A percentile compares a stretch with the other conserved stretches of the same genome.
Evolutionary conservation across 2,113 vertebrate species (phyloP).

Genomic region (Patagioenas fasciata): DNA sequence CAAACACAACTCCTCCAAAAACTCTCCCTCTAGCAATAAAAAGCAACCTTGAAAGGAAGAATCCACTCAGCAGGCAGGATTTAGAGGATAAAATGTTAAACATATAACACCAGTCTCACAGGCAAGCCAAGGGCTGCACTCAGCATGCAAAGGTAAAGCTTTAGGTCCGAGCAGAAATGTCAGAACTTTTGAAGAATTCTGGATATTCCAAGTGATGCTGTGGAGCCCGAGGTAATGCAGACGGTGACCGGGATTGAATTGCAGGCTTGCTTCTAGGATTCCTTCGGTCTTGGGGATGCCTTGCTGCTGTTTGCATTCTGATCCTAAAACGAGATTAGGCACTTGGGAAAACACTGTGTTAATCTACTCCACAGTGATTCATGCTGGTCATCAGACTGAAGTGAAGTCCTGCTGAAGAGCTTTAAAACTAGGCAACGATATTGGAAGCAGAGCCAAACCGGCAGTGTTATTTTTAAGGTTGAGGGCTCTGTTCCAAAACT

Average conservation of each 20-base stretch:
- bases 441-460: conserved; percentile 40
- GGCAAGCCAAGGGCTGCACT: conserved; percentile 9
- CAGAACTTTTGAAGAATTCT: conserved; percentile 24
- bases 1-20: not conserved
- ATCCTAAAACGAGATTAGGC: conserved; percentile 35
- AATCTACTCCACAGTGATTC: conserved; percentile 52
- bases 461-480: conserved; percentile 12
- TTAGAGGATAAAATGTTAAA: conserved; percentile 34
- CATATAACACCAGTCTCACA: not conserved
- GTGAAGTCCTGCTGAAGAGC: conserved; percentile 47
- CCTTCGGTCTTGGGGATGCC: conserved; percentile 21
- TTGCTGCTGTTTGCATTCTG: conserved; percentile 46
- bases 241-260: not conserved
- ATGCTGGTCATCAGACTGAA: conserved; percentile 7
- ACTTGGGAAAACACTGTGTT: conserved; percentile 49
- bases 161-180: conserved; percentile 20
- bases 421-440: conserved; percentile 49
- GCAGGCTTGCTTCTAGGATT: not conserved
- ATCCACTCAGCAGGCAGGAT: conserved; percentile 9
- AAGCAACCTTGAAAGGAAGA: not conserved
- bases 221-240: not conserved
- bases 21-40: not conserved
- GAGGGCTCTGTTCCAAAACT: conserved; percentile 25
- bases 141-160: conserved; percentile 44
- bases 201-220: not conserved